Base-by-base conservation (phyloP, 2,797 vertebrate genomes). In the Sebastolobus alascanus region DNA sequence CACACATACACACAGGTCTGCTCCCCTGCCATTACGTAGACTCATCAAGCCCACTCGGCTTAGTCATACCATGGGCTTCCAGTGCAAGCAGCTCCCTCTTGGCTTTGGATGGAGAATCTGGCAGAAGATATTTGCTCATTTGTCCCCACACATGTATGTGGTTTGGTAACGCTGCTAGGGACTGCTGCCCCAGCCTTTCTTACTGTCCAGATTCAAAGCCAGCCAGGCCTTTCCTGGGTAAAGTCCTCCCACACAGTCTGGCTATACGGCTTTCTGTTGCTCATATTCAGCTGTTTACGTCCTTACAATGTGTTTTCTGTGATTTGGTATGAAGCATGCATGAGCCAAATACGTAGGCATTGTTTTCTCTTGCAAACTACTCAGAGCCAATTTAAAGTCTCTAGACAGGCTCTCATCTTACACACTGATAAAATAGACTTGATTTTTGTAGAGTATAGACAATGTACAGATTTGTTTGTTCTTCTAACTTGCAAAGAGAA, bases 61-160 rank as follows among this genome's bases (percentile, higher is more conserved):
- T 92, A 94, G 90, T 94, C 92, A 93, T 90, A 86, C 73, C 77
- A 31, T 81, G 59, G 87, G 79, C 87, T 90, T 92, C 86, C 91
- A 91, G 84, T 64, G 80, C 82, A 58, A 89, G 91, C 90, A 77
- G 90, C 85, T 94, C 88, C 83, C 46, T 93, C 86, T 89, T 92
- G 93, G 93, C 92, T 89, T 81, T 50, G 79, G 69, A 89, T 25
- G 67, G 82, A 87, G 84, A 78, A 84, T 93, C 91, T 94, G 93
- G 91, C 93, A 91, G 78, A 90, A 90, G 91, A 93, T 83, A 89
- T 93, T 94, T 92, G 90, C 91, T 94, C 93, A 94, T 94, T 93
- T 93, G 93, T 95, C 93, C 93, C 90, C 91, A 92, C 92, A 93
- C 93, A 93, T 94, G 93, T 90, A 92, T 93, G 93, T 90, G 92